These are phyloP conservation scores for Pemphredon lugubris DNA, from an alignment of 2,888 invertebrate species.

Conservation along the genomic window DNA sequence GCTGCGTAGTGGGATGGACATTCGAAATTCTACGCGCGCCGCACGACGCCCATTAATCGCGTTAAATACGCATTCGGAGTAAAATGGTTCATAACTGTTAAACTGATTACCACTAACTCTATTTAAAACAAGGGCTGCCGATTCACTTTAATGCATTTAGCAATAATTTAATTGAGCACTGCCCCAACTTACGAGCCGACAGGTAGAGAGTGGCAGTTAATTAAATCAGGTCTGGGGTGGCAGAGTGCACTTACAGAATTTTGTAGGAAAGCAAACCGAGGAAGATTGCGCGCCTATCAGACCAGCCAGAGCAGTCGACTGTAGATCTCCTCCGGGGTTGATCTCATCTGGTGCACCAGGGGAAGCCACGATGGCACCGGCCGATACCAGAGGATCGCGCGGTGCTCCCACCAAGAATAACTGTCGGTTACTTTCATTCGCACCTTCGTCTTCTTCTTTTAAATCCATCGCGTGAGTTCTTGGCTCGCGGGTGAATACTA, in stretches of 20 bases:
- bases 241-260: conserved; percentile 79
- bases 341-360: conserved; percentile 72
- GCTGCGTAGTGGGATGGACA: neutral
- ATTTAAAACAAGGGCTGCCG: conserved; percentile 74
- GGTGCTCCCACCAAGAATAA: conserved; percentile 76
- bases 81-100: conserved; percentile 73
- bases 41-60: conserved; percentile 21
- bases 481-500: conserved; percentile 11
- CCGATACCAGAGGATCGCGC: conserved; percentile 78
- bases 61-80: conserved; percentile 24
- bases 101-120: conserved; percentile 78
- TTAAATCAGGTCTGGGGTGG: conserved; percentile 73
- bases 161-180: conserved; percentile 81
- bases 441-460: conserved; percentile 76
- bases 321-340: conserved; percentile 72
- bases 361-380: conserved; percentile 74
- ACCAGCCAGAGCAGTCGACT: conserved; percentile 76
- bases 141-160: conserved; percentile 80
- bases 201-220: conserved; percentile 72
- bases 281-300: conserved; percentile 79
- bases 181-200: conserved; percentile 67
- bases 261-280: conserved; percentile 79
- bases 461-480: conserved; percentile 70
- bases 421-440: conserved; percentile 71
- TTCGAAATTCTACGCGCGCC: neutral